Evolutionary conservation across 2,888 invertebrate species (phyloP).

Genomic region (Pachliopta kotzebuea): DNA sequence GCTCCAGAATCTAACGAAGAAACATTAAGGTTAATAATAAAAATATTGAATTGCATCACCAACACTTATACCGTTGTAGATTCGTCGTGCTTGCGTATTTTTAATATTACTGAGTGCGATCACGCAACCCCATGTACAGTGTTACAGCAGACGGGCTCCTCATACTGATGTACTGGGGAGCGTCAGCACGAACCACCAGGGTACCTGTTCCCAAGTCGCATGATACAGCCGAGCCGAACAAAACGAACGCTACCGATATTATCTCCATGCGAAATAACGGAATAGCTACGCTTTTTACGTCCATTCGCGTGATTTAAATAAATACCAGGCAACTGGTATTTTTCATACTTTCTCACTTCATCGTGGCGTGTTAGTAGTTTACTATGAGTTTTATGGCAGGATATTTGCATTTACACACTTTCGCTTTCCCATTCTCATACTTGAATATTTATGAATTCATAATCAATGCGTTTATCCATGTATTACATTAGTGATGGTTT

Average conservation of each 20-base stretch:
- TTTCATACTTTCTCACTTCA: slow-evolving; percentile 9
- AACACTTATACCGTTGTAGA: no score
- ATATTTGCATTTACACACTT: slow-evolving; percentile 4
- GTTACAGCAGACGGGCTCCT: neutral
- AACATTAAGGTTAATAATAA: no score
- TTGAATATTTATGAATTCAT: neutral
- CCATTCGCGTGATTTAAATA: slow-evolving; percentile 10
- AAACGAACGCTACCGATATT: neutral
- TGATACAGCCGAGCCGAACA: no score
- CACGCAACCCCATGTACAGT: slow-evolving; percentile 10
- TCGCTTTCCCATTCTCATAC: neutral
- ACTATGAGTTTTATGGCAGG: neutral
- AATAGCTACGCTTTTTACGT: slow-evolving; percentile 1
- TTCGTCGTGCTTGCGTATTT: no score
- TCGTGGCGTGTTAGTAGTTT: neutral
- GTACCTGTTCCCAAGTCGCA: slow-evolving; percentile 5
- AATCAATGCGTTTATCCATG: neutral
- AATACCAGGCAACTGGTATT: slow-evolving; percentile 1
- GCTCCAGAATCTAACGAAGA: no score
- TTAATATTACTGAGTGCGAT: slow-evolving; percentile 1
- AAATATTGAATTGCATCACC: no score
- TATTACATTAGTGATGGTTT: neutral
- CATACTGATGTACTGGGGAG: neutral
- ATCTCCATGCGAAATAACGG: slow-evolving; percentile 2
- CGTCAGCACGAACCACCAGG: neutral